Evolutionary conservation across 2,113 vertebrate species (phyloP).

Genomic region (Diphyllodes magnificus): DNA sequence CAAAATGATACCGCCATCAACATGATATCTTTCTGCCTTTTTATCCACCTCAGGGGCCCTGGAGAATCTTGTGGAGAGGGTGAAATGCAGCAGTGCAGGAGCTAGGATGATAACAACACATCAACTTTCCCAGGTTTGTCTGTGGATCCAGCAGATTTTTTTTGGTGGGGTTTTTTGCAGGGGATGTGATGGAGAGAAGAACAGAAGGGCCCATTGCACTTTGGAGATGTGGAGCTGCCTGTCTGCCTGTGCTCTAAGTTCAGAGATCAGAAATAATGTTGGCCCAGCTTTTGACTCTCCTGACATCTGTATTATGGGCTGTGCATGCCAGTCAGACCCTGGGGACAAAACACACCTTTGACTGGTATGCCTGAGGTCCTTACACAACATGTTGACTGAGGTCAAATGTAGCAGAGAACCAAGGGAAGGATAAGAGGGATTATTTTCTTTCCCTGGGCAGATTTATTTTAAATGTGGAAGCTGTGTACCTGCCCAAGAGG

Average conservation of each 20-base stretch:
- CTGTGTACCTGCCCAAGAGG: neutral
- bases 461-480: neutral
- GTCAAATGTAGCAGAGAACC: neutral
- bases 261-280: neutral
- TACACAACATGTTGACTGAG: neutral
- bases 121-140: neutral
- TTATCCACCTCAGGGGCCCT: too few species aligned
- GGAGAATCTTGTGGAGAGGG: neutral
- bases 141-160: neutral
- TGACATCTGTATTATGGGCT: neutral
- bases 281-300: neutral
- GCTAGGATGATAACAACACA: neutral
- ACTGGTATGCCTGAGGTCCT: neutral
- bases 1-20: neutral
- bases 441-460: neutral
- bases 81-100: neutral
- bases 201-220: neutral
- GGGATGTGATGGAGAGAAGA: neutral
- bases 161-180: neutral
- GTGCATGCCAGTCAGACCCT: rapidly evolving
- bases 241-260: neutral
- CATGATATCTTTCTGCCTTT: neutral
- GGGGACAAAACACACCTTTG: neutral
- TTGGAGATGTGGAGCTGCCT: neutral
- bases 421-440: neutral